Conservation (phyloP, 2,113 vertebrate species). For the Salvelinus sp. region DNA sequence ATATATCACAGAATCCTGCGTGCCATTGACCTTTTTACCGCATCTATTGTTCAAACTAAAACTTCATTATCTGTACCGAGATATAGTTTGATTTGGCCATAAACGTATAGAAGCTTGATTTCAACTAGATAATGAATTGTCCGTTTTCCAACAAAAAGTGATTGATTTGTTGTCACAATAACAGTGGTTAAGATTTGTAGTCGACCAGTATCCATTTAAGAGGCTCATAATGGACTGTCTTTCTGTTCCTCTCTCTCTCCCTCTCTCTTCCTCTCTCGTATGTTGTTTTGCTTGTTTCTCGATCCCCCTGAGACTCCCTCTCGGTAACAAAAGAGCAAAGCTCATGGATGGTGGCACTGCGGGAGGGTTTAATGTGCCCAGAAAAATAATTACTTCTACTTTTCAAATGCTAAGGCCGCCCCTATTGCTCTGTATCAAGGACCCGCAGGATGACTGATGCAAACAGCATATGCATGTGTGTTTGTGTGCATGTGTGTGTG, state of each 20-base stretch:
- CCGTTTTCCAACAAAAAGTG: background rate
- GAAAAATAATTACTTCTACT: constrained; percentile 65
- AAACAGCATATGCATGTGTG: constrained; percentile 42
- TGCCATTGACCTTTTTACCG: no score
- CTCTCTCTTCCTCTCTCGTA: background rate
- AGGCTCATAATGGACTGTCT: background rate
- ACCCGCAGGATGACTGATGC: constrained; percentile 64
- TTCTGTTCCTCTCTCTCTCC: background rate
- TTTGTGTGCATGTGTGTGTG: constrained; percentile 22
- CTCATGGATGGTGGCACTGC: constrained; percentile 39
- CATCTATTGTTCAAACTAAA: no score
- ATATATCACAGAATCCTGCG: no score
- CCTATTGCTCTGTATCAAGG: constrained; percentile 42
- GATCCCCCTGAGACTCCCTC: constrained; percentile 28
- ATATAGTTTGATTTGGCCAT: background rate
- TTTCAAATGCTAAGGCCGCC: constrained; percentile 49
- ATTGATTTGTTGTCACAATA: background rate
- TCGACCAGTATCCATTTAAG: background rate
- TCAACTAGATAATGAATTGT: background rate
- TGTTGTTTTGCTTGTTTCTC: constrained; percentile 53
- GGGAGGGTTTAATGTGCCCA: constrained; percentile 50
- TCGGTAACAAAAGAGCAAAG: constrained; percentile 45
- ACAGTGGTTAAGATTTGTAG: no score
- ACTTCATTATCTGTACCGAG: no score
- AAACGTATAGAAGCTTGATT: background rate